Conservation (phyloP, 2,113 vertebrate genomes). For the Hystrix brachyura region DNA sequence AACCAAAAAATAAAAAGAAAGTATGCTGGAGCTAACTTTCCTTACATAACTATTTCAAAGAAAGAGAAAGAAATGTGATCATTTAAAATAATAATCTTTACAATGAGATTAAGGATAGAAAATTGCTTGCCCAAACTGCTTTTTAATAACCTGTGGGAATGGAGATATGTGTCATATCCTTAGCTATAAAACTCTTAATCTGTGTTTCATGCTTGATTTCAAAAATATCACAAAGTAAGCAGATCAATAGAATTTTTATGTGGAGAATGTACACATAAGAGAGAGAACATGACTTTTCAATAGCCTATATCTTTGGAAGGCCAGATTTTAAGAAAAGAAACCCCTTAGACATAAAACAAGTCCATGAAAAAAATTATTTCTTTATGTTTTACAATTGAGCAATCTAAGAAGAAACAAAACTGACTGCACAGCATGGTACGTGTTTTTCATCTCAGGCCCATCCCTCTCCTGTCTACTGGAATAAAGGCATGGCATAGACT, state of each 20-base stretch:
- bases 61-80: background rate
- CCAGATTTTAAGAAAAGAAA: conserved; percentile 50
- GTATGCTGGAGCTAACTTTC: background rate
- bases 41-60: conserved; percentile 11
- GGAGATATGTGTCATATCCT: background rate
- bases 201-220: background rate
- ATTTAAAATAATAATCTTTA: conserved; percentile 34
- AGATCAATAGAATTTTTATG: background rate
- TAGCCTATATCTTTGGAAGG: background rate
- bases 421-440: background rate
- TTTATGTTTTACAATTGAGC: conserved; percentile 12
- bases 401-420: conserved; percentile 48
- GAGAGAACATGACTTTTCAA: background rate
- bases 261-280: background rate
- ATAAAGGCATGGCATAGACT: background rate
- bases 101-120: background rate
- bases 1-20: background rate
- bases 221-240: background rate
- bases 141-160: background rate
- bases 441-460: conserved; percentile 14
- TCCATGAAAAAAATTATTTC: conserved; percentile 21
- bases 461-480: conserved; percentile 4
- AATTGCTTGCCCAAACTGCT: background rate
- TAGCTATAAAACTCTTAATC: background rate
- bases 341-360: background rate